Evolutionary conservation across 2,888 invertebrate genomes (phyloP).

Genomic region (Sesia apiformis): DNA sequence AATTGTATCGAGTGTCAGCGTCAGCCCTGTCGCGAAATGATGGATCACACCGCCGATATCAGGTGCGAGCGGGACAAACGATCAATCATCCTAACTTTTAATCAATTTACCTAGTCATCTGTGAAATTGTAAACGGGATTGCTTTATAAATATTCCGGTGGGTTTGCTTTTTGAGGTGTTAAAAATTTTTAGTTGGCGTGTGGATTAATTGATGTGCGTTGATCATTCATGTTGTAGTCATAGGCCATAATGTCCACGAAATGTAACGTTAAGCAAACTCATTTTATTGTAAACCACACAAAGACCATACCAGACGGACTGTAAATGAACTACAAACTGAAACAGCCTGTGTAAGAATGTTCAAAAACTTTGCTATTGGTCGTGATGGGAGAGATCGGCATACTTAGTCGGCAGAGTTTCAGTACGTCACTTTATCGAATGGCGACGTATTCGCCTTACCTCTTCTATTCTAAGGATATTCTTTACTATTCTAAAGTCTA

Average conservation of each 20-base stretch:
- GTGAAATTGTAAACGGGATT: slow-evolving; percentile 28
- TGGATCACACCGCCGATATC: slow-evolving; percentile 17
- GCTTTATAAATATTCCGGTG: slow-evolving; percentile 11
- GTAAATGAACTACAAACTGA: too few relatives aligned
- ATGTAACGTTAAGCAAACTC: neutral
- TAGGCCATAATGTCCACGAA: neutral
- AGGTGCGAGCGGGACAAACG: slow-evolving; percentile 32
- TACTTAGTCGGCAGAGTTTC: too few relatives aligned
- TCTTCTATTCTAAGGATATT: too few relatives aligned
- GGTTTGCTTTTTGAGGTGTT: neutral
- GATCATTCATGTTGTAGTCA: neutral
- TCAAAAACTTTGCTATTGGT: too few relatives aligned
- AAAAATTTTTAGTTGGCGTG: neutral
- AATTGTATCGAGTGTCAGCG: neutral
- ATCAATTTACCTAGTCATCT: slow-evolving; percentile 52
- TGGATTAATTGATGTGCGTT: neutral
- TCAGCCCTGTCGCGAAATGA: slow-evolving; percentile 7
- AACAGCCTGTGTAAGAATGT: too few relatives aligned
- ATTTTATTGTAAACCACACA: neutral
- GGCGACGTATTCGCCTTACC: too few relatives aligned
- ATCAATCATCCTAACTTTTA: slow-evolving; percentile 59
- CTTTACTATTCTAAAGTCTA: too few relatives aligned
- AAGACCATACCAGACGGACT: neutral
- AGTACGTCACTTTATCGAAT: too few relatives aligned
- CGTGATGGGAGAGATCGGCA: too few relatives aligned